Conservation (phyloP, 2,797 vertebrate species). For the Macropodus opercularis region DNA sequence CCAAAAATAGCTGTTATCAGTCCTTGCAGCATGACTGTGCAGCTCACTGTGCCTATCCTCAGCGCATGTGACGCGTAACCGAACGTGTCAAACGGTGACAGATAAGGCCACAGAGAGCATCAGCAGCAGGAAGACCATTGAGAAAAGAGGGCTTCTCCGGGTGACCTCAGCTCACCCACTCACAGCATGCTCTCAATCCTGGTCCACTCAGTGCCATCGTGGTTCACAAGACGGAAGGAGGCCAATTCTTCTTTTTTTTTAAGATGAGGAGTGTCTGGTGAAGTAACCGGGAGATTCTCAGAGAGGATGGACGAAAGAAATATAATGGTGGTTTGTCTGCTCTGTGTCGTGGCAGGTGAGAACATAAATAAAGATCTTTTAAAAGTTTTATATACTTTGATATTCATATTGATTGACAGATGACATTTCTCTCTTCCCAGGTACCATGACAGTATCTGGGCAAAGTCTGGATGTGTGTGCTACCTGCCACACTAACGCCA, state of each 20-base stretch:
- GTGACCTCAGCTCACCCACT: conserved; percentile 60
- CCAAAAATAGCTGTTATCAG: conserved; percentile 80
- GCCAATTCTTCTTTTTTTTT: no score
- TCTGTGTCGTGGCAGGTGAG: conserved; percentile 70
- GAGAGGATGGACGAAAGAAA: conserved; percentile 51
- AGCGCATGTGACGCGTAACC: conserved; percentile 50
- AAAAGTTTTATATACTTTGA: not conserved
- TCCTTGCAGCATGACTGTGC: conserved; percentile 57
- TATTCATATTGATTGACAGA: not conserved
- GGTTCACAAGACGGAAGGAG: conserved; percentile 49
- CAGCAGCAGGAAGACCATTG: conserved; percentile 42
- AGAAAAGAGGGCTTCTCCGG: conserved; percentile 35
- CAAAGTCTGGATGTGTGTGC: conserved; percentile 82
- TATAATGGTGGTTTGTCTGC: conserved; percentile 44
- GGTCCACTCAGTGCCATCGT: conserved; percentile 34
- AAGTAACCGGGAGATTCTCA: conserved; percentile 19
- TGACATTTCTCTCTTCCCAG: conserved; percentile 20
- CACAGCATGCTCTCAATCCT: conserved; percentile 15
- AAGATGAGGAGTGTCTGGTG: conserved; percentile 18
- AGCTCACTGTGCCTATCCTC: conserved; percentile 37
- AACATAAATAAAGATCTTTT: not conserved
- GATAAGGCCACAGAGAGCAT: conserved; percentile 59
- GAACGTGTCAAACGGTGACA: conserved; percentile 64
- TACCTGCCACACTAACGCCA: conserved; percentile 88
- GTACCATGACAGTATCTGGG: conserved; percentile 10